Percentiles rank a stretch among this genome's conserved stretches.
phyloP scores from a whole-genome alignment of 2,113 vertebrate genomes.

The Salvator merianae region DNA sequence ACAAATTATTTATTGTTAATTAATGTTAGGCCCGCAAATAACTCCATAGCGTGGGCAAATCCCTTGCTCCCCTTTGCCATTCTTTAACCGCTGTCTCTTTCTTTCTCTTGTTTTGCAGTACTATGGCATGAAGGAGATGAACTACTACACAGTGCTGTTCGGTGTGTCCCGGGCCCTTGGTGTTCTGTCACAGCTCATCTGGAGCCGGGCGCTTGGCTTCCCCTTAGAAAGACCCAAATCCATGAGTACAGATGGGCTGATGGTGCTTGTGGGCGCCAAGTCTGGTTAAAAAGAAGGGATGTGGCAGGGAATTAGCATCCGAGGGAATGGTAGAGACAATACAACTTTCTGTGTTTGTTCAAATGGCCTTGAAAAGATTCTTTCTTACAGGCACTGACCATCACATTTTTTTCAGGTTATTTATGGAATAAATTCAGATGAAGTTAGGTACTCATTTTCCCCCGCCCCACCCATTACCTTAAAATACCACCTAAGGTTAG shows the following conservation, averaged over 20 bases:
- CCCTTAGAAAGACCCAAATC: conserved; percentile 96
- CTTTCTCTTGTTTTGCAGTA: conserved; percentile 73
- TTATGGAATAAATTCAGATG: conserved; percentile 66
- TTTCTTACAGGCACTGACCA: conserved; percentile 65
- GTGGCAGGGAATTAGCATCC: conserved; percentile 18
- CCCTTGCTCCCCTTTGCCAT: neutral
- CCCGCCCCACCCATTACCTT: conserved; percentile 9
- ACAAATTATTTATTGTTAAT: too few species aligned
- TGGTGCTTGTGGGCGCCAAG: conserved; percentile 86
- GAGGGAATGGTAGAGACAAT: conserved; percentile 72
- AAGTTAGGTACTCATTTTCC: conserved; percentile 45
- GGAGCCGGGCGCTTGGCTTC: conserved; percentile 93
- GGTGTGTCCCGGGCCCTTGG: conserved; percentile 94
- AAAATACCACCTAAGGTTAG: conserved; percentile 15
- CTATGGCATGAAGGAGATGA: conserved; percentile 97
- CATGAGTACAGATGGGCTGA: conserved; percentile 95
- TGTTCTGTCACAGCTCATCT: conserved; percentile 91
- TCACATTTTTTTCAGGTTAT: conserved; percentile 63
- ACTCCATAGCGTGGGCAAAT: neutral
- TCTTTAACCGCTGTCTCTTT: neutral
- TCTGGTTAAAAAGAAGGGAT: conserved; percentile 79
- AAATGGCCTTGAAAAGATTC: conserved; percentile 65
- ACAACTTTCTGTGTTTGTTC: conserved; percentile 67
- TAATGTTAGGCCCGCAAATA: neutral
- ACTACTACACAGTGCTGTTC: conserved; percentile 97